phyloP scores from a whole-genome alignment of 2,113 vertebrate species.

The Sterrhoptilus dennistouni region DNA sequence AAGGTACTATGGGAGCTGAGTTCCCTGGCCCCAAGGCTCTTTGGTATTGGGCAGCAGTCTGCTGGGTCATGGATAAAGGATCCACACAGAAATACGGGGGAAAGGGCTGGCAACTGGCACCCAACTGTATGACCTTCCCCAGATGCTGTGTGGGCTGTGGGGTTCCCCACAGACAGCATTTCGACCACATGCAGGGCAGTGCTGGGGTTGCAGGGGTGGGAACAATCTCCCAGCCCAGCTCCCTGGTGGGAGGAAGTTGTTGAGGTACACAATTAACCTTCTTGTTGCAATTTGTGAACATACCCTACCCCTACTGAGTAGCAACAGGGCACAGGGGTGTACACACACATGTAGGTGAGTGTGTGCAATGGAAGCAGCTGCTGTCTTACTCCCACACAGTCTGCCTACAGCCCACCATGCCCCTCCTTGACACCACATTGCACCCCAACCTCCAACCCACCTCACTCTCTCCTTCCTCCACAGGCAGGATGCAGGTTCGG shows the following conservation, averaged over 20 bases:
- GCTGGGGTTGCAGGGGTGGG: neutral
- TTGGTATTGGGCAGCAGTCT: neutral
- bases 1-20: neutral
- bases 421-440: fast-evolving
- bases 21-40: neutral
- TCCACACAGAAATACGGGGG: neutral
- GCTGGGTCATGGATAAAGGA: neutral
- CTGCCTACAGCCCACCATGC: fast-evolving
- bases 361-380: neutral
- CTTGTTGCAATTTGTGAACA: neutral
- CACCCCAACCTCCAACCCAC: fast-evolving
- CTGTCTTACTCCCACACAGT: neutral
- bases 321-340: neutral
- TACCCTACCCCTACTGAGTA: neutral
- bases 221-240: neutral
- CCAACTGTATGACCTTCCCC: neutral
- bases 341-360: fast-evolving
- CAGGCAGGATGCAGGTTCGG: constrained; percentile 83
- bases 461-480: neutral
- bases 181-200: fast-evolving
- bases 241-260: neutral
- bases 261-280: neutral
- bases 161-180: neutral
- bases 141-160: neutral
- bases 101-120: neutral